Base-by-base conservation (phyloP, 1,140 invertebrate genomes). In the Aradophagus sp. region DNA sequence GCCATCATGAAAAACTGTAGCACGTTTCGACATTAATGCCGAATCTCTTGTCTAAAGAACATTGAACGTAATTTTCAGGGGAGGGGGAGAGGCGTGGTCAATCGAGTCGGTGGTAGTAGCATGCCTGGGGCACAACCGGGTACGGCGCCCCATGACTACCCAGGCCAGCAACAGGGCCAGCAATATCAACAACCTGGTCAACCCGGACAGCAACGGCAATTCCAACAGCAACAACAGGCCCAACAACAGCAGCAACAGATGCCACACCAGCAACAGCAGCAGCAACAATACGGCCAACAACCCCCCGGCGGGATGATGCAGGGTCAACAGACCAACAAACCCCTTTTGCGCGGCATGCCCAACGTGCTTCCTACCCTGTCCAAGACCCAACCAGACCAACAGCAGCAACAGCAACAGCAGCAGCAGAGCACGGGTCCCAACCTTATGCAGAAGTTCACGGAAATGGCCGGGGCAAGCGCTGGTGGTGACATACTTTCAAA, bases 401-500 rank as follows among this genome's bases (percentile, higher is more conserved):
- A 41, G 12, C 73, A 71, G 58, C 72, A 68, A 47, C 77, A 75
- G 15, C 73, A 72, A 12, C 80, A 79, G 32, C 61, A 73, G 19
- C 73, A 66, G 17, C 76, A 75, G 48, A 41, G 42, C 15, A 15
- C 62, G 12, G 63, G 89, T 5, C 90, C 91, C 11, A 93, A 93
- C 82, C 87, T 93, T 35, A 93, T 93, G 92, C 91, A 93, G 79
- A 93, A 93, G 77, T 89, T 93, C 73, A 89, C 90, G 48, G 93
- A 94, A 77, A 93, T 94, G 84, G 86, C 88, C 0, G 84, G 84
- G 10, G 91, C 91, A 13, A 92, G 91, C 29, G 91, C 91, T 58
- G 92, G 92, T 38, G 92, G 92, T 42, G 93, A 94, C 76, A 93
- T 95, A 53, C 87, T 95, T 26, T 94, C 93, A 71, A 95, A 95